Evolutionary conservation across 2,113 vertebrate genomes (phyloP).

Genomic region (Spea bombifrons): DNA sequence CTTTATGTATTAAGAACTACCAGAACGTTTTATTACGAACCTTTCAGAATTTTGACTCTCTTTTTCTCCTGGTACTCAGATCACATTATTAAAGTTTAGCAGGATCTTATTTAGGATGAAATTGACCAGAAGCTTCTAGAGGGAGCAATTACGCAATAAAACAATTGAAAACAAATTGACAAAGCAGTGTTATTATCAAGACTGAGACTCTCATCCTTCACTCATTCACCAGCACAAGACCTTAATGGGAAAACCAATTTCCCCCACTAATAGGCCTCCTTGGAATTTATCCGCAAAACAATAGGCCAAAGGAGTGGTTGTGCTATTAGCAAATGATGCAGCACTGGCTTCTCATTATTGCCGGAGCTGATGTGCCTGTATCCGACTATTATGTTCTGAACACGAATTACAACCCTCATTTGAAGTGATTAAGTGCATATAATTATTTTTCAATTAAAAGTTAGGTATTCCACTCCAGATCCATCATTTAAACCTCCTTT

Average conservation of each 20-base stretch:
- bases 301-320: constrained; percentile 94
- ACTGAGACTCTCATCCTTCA: constrained; percentile 90
- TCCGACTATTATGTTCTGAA: constrained; percentile 89
- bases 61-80: constrained; percentile 24
- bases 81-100: constrained; percentile 41
- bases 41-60: background rate
- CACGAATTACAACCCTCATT: constrained; percentile 95
- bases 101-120: constrained; percentile 45
- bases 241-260: constrained; percentile 99
- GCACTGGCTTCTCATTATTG: constrained; percentile 98
- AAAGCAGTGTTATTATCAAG: constrained; percentile 88
- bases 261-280: constrained; percentile 98
- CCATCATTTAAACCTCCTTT: constrained; percentile 75
- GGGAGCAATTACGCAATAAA: constrained; percentile 75
- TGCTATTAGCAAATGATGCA: constrained; percentile 90
- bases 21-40: background rate
- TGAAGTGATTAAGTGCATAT: constrained; percentile 99
- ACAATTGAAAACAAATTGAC: constrained; percentile 82
- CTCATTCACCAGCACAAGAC: constrained; percentile 93
- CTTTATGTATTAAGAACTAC: background rate
- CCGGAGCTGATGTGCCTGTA: constrained; percentile 82
- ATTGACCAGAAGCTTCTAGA: constrained; percentile 47
- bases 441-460: constrained; percentile 99
- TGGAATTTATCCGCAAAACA: constrained; percentile 98
- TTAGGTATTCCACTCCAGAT: constrained; percentile 90